These are phyloP conservation scores for Pelodytes ibericus DNA, from an alignment of 2,797 vertebrate genomes.

Conservation along the genomic window DNA sequence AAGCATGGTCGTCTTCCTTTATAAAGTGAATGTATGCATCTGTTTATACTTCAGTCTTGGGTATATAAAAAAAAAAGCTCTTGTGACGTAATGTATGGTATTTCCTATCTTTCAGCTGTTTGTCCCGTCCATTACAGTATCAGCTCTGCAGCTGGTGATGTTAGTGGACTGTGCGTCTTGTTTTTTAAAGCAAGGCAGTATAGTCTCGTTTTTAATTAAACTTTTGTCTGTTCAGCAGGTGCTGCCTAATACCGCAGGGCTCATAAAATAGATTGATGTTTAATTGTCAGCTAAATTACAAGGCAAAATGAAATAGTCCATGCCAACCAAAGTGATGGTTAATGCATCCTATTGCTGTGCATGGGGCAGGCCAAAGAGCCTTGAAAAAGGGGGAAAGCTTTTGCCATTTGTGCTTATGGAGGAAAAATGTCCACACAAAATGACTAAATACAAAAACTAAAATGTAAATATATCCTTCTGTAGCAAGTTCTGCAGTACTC, in stretches of 20 bases:
- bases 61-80: too few relatives aligned
- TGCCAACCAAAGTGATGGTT: slow-evolving; percentile 21
- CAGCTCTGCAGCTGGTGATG: too few relatives aligned
- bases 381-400: background rate
- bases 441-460: too few relatives aligned
- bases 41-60: too few relatives aligned
- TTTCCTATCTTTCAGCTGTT: background rate
- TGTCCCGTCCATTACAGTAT: too few relatives aligned
- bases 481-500: too few relatives aligned
- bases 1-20: too few relatives aligned
- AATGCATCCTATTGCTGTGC: slow-evolving; percentile 1
- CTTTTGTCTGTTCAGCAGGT: slow-evolving; percentile 59
- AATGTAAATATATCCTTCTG: too few relatives aligned
- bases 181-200: slow-evolving; percentile 51
- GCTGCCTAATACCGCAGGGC: slow-evolving; percentile 55
- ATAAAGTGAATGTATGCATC: too few relatives aligned
- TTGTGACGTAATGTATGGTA: too few relatives aligned
- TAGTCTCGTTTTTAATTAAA: slow-evolving; percentile 66
- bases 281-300: slow-evolving; percentile 65
- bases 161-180: background rate
- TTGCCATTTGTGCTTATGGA: background rate
- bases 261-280: slow-evolving; percentile 61
- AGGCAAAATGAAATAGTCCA: slow-evolving; percentile 59
- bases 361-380: background rate
- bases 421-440: too few relatives aligned